Evolutionary conservation across 2,797 vertebrate genomes (phyloP), one percentile per base, ranked within the genome.

Genomic region (Margarornis squamiger): DNA sequence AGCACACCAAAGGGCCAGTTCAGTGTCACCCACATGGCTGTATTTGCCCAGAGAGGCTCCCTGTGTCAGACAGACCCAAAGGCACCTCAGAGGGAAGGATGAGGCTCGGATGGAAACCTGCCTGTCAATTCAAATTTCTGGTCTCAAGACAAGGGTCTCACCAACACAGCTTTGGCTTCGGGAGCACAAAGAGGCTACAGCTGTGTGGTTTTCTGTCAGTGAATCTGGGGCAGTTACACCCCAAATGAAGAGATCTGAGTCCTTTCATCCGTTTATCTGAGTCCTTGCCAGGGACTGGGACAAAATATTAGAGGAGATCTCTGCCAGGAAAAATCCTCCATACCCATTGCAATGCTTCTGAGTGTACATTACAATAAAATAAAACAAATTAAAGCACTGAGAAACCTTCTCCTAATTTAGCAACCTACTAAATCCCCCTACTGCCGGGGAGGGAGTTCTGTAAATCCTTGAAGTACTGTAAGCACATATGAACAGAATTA

Each of bases 401-500:
- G 77, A 90, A 92, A 73, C 41, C 54, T 84, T 89, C 70, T 92
- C 81, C 65, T 68, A 67, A 94, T 78, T 88, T 85, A 92, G 81
- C 62, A 90, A 58, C 79, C 41, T 61, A 29, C 55, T 48, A 94
- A 96, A 92, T 74, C 81, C 65, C 78, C 77, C 86, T 59, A 68
- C 72, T 48, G 85, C 29, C 38, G 68, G 62, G 79, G 22, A 86
- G 73, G 51, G 66, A 91, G 81, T 46, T 65, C 81, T 85, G 54
- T 55, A 85, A 92, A 95, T 92, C 74, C 88, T 34, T 74, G 14
- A 95, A 91, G 82, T 36, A 45, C 72, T 73, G 52, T 79, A 91
- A 83, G 58, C 68, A 91, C 93, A 88, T 82, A 54, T 34, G 88
- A 95, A 90, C 59, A 88, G 80, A 78, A 90, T 95, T 93, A 92